Base-by-base conservation (phyloP, 2,797 vertebrate genomes). In the Lutjanus campechanus region DNA sequence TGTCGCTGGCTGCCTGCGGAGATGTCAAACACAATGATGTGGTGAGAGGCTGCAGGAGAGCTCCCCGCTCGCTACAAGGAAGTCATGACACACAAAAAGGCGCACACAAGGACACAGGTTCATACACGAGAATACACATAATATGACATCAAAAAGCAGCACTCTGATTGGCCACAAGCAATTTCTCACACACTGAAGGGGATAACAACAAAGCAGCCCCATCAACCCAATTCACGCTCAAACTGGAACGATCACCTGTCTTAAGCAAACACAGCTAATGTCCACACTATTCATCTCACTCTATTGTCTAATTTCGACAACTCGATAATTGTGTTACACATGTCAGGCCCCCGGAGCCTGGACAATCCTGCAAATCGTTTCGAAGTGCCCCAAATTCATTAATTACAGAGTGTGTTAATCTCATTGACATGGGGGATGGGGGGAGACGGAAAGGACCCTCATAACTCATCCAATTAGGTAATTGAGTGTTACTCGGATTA, bases 381-480 rank as follows among this genome's bases (percentile, higher is more conserved):
- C 80, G 84, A 92, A 93, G 78, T 90, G 87, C 87, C 91, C 90
- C 88, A 90, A 92, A 94, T 91, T 92, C 91, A 91, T 91, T 93
- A 92, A 90, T 93, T 93, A 92, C 91, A 91, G 83, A 75, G 79
- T 80, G 86, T 87, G 86, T 82, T 93, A 94, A 95, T 94, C 93
- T 93, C 90, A 91, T 88, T 94, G 91, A 92, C 89, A 90, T 82
- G 85, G 91, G 81, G 90, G 88, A 87, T 13, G 54, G 22, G 53
- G 75, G 78, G 77, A 86, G 74, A 77, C 79, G 58, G 44, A 84
- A 86, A 88, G 76, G 85, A 80, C 84, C 81, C 85, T 92, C 92
- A 92, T 94, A 93, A 95, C 83, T 93, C 92, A 93, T 95, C 93
- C 91, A 94, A 94, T 95, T 95, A 95, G 85, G 84, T 93, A 93